phyloP scores from a whole-genome alignment of 2,797 vertebrate genomes.

The Chaenodraco wilsoni region DNA sequence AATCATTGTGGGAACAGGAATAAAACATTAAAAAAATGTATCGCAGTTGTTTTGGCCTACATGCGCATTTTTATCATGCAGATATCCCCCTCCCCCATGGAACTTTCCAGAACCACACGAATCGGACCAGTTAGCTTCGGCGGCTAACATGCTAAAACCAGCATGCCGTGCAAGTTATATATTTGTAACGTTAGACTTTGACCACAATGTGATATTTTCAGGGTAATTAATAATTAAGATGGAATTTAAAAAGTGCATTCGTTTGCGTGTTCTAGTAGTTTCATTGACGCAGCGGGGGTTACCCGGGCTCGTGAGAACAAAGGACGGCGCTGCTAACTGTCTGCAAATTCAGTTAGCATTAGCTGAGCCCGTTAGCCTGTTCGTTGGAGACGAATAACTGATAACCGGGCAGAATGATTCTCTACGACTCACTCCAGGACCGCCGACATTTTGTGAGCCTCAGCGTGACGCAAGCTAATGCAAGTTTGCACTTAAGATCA shows the following conservation, averaged over 20 bases:
- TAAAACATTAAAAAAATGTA: neutral
- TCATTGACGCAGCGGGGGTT: accelerated
- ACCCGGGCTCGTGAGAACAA: neutral
- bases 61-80: constrained; percentile 23
- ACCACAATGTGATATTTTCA: accelerated
- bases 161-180: neutral
- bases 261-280: no score
- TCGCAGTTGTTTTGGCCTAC: neutral
- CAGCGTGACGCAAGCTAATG: neutral
- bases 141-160: neutral
- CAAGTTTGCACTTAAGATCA: neutral
- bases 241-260: accelerated
- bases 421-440: neutral
- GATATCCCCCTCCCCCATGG: constrained; percentile 26
- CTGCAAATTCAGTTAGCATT: no score
- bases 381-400: neutral
- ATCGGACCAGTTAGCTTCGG: neutral
- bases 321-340: no score
- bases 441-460: neutral
- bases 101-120: constrained; percentile 71
- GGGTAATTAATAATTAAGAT: accelerated
- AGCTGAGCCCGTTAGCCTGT: neutral
- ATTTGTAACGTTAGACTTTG: neutral
- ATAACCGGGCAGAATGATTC: no score
- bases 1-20: neutral